These are phyloP conservation scores for Vicugna pacos DNA, from an alignment of 2,113 vertebrate species.

Conservation along the genomic window DNA sequence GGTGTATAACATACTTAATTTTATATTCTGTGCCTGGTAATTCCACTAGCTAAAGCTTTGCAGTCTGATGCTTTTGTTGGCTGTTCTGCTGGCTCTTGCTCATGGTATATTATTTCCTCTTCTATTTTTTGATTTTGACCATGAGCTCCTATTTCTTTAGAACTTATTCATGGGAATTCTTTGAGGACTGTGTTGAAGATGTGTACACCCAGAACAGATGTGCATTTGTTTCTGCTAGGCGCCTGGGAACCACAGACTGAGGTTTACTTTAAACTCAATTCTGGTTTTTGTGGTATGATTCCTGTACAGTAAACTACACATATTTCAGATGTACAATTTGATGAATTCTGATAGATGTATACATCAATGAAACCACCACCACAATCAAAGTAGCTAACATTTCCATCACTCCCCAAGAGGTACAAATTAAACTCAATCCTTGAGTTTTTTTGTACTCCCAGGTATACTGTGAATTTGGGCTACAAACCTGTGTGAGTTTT, in stretches of 20 bases:
- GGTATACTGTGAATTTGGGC: background rate
- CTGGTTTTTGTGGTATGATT: too few species aligned
- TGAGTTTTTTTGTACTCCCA: background rate
- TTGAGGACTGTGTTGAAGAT: conserved; percentile 21
- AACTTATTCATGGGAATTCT: background rate
- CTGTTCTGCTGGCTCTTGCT: background rate
- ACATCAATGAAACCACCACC: too few species aligned
- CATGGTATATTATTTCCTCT: conserved; percentile 15
- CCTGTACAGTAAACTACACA: too few species aligned
- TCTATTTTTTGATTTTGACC: conserved; percentile 22
- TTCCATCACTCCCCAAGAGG: too few species aligned
- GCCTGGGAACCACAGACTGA: conserved; percentile 32
- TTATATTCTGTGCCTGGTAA: conserved; percentile 19
- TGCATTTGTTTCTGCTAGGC: conserved; percentile 29
- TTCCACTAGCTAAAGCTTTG: conserved; percentile 7
- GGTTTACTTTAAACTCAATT: conserved; percentile 9
- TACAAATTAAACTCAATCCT: too few species aligned
- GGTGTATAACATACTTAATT: background rate
- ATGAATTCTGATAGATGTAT: too few species aligned
- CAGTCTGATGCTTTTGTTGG: background rate
- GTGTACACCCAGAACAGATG: background rate
- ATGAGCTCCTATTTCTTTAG: conserved; percentile 3
- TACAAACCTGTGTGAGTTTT: background rate
- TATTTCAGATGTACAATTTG: too few species aligned
- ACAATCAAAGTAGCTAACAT: too few species aligned